Evolutionary conservation across 2,797 vertebrate species (phyloP).

Genomic region (Sciurus vulgaris): DNA sequence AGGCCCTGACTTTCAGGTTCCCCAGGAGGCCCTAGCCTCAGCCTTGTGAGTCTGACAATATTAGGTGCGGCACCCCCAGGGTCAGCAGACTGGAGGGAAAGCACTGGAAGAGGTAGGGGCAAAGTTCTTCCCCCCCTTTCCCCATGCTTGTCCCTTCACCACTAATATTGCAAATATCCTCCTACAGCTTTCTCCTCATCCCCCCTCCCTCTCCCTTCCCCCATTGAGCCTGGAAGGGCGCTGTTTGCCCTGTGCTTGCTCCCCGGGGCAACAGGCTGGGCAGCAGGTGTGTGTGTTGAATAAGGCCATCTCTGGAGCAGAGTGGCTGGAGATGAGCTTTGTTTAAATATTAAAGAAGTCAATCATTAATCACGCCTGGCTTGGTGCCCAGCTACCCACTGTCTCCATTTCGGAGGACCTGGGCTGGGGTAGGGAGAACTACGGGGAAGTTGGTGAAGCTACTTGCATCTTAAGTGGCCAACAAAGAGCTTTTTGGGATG

Average conservation of each 20-base stretch:
- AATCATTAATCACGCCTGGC: slow-evolving; percentile 82
- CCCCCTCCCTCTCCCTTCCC: background rate
- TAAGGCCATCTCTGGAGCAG: slow-evolving; percentile 74
- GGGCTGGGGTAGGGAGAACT: background rate
- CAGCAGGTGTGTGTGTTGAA: slow-evolving; percentile 78
- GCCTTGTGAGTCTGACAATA: background rate
- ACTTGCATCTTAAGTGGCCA: slow-evolving; percentile 23
- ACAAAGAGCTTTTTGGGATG: slow-evolving; percentile 41
- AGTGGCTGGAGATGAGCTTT: slow-evolving; percentile 81
- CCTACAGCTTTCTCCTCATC: background rate
- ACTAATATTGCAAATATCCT: background rate
- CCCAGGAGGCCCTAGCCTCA: background rate
- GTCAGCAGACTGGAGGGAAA: slow-evolving; percentile 7
- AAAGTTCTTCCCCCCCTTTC: background rate
- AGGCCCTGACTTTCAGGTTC: background rate
- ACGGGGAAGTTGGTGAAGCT: slow-evolving; percentile 47
- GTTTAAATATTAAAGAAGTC: slow-evolving; percentile 85
- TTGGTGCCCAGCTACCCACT: slow-evolving; percentile 70
- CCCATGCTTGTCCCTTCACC: background rate
- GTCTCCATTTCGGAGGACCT: slow-evolving; percentile 72
- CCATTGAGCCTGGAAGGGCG: slow-evolving; percentile 51
- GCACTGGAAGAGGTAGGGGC: background rate
- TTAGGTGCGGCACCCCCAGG: background rate
- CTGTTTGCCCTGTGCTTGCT: slow-evolving; percentile 67
- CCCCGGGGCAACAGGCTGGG: slow-evolving; percentile 66